Conservation (phyloP, 1,140 invertebrate genomes). For the Hycleus phaleratus region DNA sequence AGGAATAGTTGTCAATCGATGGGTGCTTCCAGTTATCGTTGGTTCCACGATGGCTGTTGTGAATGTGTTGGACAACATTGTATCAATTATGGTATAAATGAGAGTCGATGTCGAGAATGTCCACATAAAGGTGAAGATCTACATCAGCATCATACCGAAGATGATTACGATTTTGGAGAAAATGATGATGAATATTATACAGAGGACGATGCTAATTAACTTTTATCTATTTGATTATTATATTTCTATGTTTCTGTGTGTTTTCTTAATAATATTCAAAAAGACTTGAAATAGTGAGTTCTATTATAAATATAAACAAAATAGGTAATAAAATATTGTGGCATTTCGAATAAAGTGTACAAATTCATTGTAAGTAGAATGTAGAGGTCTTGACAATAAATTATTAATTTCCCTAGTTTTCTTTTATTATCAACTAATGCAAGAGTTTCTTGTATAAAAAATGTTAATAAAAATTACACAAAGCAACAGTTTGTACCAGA, state of each 20-base stretch:
- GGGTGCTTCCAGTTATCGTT: slow-evolving; percentile 65
- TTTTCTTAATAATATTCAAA: too few species aligned
- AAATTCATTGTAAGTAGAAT: too few species aligned
- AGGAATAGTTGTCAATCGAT: slow-evolving; percentile 66
- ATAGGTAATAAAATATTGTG: too few species aligned
- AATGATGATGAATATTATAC: slow-evolving; percentile 14
- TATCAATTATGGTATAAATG: slow-evolving; percentile 87
- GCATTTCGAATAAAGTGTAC: too few species aligned
- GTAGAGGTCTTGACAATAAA: too few species aligned
- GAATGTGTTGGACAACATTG: slow-evolving; percentile 87
- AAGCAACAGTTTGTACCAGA: slow-evolving; percentile 14
- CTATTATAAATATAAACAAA: too few species aligned
- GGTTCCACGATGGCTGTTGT: slow-evolving; percentile 94
- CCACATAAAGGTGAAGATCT: slow-evolving; percentile 15
- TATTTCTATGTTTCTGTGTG: too few species aligned
- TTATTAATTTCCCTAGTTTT: too few species aligned
- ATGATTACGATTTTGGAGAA: slow-evolving; percentile 17
- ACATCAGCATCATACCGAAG: slow-evolving; percentile 4
- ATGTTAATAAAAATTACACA: too few species aligned
- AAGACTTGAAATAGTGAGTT: too few species aligned
- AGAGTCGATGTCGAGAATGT: slow-evolving; percentile 47
- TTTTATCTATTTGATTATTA: background rate
- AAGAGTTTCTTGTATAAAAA: too few species aligned
- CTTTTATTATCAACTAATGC: too few species aligned
- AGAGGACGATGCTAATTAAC: background rate